Evolutionary conservation across 2,888 invertebrate genomes (phyloP).

Genomic region (Drosophila borealis): DNA sequence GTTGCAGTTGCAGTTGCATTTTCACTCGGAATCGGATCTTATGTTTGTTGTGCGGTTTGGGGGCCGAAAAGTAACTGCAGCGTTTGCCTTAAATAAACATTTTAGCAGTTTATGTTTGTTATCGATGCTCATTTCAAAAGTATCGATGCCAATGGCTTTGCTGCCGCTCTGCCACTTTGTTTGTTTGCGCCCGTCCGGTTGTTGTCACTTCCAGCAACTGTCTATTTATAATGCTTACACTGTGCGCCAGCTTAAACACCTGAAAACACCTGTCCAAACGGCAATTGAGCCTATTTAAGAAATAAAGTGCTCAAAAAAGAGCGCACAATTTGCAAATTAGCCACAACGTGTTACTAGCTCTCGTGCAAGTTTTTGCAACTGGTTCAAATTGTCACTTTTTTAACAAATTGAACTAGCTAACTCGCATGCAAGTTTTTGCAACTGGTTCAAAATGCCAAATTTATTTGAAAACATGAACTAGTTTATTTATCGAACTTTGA

Average conservation of each 20-base stretch:
- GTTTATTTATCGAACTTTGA: too few species aligned
- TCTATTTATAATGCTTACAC: slow-evolving; percentile 11
- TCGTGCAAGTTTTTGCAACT: background rate
- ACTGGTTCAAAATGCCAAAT: background rate
- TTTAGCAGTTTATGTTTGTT: slow-evolving; percentile 24
- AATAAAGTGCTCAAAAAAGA: background rate
- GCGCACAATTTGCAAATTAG: background rate
- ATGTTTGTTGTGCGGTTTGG: slow-evolving; percentile 13
- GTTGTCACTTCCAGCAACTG: slow-evolving; percentile 25
- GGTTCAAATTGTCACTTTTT: too few species aligned
- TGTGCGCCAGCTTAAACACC: background rate
- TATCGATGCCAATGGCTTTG: slow-evolving; percentile 36
- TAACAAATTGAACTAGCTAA: background rate
- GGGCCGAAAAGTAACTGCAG: slow-evolving; percentile 38
- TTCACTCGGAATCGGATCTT: slow-evolving; percentile 29
- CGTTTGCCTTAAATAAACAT: slow-evolving; percentile 58
- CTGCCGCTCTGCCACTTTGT: slow-evolving; percentile 26
- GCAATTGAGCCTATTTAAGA: background rate
- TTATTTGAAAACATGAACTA: too few species aligned
- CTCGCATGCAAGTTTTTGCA: background rate
- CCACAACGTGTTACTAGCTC: background rate
- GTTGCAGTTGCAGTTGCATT: slow-evolving; percentile 21
- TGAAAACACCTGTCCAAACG: background rate
- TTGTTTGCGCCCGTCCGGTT: slow-evolving; percentile 11
- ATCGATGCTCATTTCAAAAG: slow-evolving; percentile 33